Percentiles rank a stretch among this genome's conserved stretches.
These are phyloP conservation scores for Brassicogethes aeneus DNA, from an alignment of 2,888 invertebrate genomes.

Conservation along the genomic window DNA sequence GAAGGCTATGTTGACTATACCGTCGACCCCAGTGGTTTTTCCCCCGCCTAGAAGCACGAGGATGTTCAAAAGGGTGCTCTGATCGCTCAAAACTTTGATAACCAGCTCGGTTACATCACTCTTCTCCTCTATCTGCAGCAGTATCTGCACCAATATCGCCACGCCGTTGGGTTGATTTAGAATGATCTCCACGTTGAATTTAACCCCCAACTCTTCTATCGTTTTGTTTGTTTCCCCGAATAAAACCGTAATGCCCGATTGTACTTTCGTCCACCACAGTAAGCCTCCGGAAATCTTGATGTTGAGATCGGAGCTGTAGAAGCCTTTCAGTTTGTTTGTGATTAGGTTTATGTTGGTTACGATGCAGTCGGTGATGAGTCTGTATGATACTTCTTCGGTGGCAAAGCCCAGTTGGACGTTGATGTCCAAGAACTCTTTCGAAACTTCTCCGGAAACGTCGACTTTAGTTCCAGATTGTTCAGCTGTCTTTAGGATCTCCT, in stretches of 20 bases:
- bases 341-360: background rate
- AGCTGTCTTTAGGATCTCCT: background rate
- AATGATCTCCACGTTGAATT: background rate
- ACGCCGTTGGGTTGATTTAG: background rate
- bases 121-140: background rate
- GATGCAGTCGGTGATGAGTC: background rate
- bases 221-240: no score
- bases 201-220: background rate
- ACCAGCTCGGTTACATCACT: background rate
- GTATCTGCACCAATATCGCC: background rate
- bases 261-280: background rate
- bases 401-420: background rate
- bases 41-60: background rate
- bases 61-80: background rate
- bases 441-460: background rate
- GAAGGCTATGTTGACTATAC: conserved; percentile 1
- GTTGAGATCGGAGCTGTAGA: background rate
- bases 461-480: background rate
- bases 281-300: background rate
- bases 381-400: background rate
- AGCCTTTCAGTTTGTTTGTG: background rate
- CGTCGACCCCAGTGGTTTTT: conserved; percentile 1
- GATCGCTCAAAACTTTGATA: background rate
- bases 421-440: no score
- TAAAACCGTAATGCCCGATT: no score